Evolutionary conservation across 2,888 invertebrate genomes (phyloP).

Genomic region (Cantharis nigra): DNA sequence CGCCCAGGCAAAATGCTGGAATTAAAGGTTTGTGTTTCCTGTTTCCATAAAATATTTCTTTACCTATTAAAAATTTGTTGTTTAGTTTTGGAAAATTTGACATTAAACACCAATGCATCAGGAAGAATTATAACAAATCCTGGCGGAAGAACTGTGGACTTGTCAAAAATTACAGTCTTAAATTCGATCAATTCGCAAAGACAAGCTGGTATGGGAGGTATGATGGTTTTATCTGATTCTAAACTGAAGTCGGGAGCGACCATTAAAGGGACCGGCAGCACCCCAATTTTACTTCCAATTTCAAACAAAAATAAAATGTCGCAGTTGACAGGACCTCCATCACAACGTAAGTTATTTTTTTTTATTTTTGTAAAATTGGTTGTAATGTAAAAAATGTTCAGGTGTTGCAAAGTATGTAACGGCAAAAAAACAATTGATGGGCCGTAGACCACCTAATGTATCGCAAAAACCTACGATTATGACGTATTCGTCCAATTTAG

Average conservation of each 20-base stretch:
- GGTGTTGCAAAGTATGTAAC: constrained; percentile 49
- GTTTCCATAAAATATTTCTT: neutral
- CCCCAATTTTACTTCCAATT: constrained; percentile 36
- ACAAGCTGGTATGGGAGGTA: constrained; percentile 38
- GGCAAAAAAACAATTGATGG: constrained; percentile 48
- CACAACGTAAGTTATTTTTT: constrained; percentile 14
- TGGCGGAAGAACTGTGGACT: constrained; percentile 45
- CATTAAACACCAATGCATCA: constrained; percentile 40
- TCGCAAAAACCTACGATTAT: constrained; percentile 34
- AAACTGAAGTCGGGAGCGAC: constrained; percentile 43
- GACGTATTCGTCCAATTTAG: constrained; percentile 37
- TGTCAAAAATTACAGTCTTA: constrained; percentile 48
- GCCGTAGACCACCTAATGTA: constrained; percentile 41
- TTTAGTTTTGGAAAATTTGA: constrained; percentile 53
- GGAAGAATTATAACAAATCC: constrained; percentile 43
- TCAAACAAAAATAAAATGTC: constrained; percentile 17
- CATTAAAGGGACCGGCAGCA: constrained; percentile 34
- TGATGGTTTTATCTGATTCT: constrained; percentile 52
- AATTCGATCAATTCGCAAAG: constrained; percentile 39
- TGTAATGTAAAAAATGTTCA: constrained; percentile 18
- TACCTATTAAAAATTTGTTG: constrained; percentile 2
- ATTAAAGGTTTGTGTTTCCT: constrained; percentile 11
- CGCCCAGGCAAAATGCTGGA: neutral
- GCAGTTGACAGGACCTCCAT: neutral
- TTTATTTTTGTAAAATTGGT: neutral